Evolutionary conservation across 2,113 vertebrate genomes (phyloP).

Genomic region (Choloepus hoffmanni): DNA sequence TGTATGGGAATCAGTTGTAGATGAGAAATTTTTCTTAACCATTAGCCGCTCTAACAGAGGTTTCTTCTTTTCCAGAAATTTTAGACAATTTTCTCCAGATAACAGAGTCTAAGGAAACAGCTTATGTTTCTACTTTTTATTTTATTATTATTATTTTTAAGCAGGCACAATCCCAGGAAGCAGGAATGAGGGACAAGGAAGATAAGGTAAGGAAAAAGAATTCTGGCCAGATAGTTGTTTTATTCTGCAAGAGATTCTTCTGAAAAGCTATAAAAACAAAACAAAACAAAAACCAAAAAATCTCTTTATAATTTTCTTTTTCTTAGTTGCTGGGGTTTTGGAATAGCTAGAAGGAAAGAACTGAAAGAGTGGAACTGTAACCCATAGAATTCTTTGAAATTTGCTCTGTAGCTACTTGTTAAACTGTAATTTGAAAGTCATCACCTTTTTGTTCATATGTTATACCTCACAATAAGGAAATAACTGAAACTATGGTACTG

Average conservation of each 20-base stretch:
- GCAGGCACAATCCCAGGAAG: background rate
- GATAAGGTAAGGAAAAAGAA: slow-evolving; percentile 71
- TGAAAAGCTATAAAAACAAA: background rate
- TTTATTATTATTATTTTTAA: background rate
- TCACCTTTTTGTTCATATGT: no score
- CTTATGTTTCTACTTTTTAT: background rate
- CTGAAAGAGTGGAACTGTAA: no score
- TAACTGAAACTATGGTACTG: no score
- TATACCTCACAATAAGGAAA: no score
- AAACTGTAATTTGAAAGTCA: no score
- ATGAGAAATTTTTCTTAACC: background rate
- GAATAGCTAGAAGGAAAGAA: no score
- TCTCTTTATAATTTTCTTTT: no score
- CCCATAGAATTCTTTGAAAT: no score
- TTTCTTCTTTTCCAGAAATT: background rate
- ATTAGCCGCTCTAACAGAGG: background rate
- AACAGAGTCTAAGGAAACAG: background rate
- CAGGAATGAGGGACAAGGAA: background rate
- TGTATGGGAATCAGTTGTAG: background rate
- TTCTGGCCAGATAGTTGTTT: background rate
- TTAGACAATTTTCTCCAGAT: background rate
- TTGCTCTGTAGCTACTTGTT: no score
- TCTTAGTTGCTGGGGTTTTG: no score
- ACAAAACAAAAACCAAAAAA: background rate
- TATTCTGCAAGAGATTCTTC: background rate